Evolutionary conservation across 2,888 invertebrate genomes (phyloP).

Genomic region (Fragum sueziense): DNA sequence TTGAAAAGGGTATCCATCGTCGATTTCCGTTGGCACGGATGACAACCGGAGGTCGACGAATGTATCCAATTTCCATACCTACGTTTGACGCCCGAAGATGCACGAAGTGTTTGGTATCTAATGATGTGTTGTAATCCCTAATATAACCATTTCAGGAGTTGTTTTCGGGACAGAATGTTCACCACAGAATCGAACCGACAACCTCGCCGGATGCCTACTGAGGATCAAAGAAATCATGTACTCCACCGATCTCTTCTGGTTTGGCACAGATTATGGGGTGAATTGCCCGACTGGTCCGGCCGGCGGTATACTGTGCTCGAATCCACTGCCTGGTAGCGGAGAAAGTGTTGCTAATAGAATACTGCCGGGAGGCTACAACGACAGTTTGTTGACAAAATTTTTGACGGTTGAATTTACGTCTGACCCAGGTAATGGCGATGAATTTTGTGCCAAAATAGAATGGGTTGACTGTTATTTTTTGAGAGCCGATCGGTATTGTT

Average conservation of each 20-base stretch:
- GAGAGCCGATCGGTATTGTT: no score
- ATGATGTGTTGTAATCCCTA: no score
- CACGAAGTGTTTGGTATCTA: no score
- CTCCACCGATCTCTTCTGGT: conserved; percentile 35
- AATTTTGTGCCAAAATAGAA: no score
- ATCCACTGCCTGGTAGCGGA: not conserved
- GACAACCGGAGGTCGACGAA: no score
- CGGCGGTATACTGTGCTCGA: conserved; percentile 14
- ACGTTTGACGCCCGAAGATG: no score
- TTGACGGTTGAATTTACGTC: not conserved
- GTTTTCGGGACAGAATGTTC: conserved; percentile 18
- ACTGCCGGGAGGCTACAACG: not conserved
- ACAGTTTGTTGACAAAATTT: not conserved
- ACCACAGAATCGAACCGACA: not conserved
- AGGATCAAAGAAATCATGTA: conserved; percentile 14
- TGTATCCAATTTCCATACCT: no score
- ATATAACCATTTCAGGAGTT: no score
- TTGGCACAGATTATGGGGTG: conserved; percentile 24
- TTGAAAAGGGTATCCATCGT: no score
- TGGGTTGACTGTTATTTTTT: no score
- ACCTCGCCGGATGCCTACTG: conserved; percentile 27
- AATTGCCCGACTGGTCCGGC: conserved; percentile 24
- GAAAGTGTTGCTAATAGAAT: not conserved
- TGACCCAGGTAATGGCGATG: not conserved
- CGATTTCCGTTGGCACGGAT: no score